A percentile compares a stretch with the other conserved stretches of the same genome.
Evolutionary conservation across 2,113 vertebrate genomes (phyloP).

Genomic region (Xyliphius kryptos): DNA sequence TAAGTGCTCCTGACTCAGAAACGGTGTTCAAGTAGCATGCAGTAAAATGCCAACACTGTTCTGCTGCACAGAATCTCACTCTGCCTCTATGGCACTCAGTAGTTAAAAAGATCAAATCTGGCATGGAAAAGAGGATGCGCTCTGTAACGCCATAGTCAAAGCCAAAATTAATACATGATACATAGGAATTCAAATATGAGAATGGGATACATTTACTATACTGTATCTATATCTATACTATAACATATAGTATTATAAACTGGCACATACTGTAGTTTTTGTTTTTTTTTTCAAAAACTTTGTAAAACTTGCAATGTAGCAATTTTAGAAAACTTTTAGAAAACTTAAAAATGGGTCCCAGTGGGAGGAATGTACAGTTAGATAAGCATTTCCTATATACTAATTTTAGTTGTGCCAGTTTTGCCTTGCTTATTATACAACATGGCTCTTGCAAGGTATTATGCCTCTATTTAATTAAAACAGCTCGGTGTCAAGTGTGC

Average conservation of each 20-base stretch:
- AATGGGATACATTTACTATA: no score
- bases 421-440: conserved; percentile 18
- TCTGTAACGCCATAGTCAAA: conserved; percentile 9
- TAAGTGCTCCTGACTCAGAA: conserved; percentile 57
- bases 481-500: background rate
- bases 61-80: conserved; percentile 46
- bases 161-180: conserved; percentile 14
- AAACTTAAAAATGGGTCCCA: conserved; percentile 5
- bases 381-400: conserved; percentile 12
- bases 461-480: conserved; percentile 23
- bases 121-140: conserved; percentile 14
- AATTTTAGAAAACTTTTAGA: no score
- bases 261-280: no score
- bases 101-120: conserved; percentile 40
- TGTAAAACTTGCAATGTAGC: no score
- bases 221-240: background rate
- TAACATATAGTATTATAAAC: background rate
- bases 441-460: conserved; percentile 15
- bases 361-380: conserved; percentile 3
- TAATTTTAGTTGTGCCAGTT: conserved; percentile 22
- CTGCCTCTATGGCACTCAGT: conserved; percentile 52
- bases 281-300: background rate
- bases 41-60: conserved; percentile 54
- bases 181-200: background rate
- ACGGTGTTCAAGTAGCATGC: conserved; percentile 58